Evolutionary conservation across 2,797 vertebrate species (phyloP).

Genomic region (Melopsittacus undulatus): DNA sequence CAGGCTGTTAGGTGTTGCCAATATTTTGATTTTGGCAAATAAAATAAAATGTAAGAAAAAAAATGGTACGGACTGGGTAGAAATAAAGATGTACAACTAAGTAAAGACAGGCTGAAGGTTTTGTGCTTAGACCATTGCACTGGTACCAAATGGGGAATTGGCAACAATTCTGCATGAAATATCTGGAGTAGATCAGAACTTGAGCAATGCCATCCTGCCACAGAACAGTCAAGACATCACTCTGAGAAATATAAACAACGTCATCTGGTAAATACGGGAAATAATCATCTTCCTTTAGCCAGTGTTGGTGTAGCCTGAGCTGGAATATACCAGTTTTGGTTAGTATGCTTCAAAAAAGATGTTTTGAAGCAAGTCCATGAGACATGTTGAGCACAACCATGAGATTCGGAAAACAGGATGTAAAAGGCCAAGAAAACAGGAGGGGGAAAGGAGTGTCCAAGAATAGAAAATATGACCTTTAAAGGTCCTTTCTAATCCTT

Average conservation of each 20-base stretch:
- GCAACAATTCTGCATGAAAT: not conserved
- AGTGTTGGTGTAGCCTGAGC: not conserved
- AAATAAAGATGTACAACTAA: not conserved
- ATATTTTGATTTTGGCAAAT: not conserved
- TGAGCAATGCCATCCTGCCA: not conserved
- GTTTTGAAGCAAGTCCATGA: not conserved
- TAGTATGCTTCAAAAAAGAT: not conserved
- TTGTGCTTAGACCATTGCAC: not conserved
- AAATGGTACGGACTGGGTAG: not conserved
- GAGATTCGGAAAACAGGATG: not conserved
- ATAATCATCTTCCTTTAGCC: not conserved
- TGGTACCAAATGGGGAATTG: not conserved
- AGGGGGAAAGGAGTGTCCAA: not conserved
- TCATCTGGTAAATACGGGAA: not conserved
- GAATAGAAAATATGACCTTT: not conserved
- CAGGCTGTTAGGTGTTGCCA: not conserved
- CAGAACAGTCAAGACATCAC: not conserved
- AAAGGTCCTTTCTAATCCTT: not conserved
- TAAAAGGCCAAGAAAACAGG: not conserved
- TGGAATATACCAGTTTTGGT: not conserved
- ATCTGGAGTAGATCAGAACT: not conserved
- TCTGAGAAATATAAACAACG: not conserved
- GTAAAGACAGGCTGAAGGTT: not conserved
- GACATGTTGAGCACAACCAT: not conserved
- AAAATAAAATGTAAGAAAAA: not conserved